phyloP scores from a whole-genome alignment of 2,888 invertebrate genomes.

The Laothoe populi region DNA sequence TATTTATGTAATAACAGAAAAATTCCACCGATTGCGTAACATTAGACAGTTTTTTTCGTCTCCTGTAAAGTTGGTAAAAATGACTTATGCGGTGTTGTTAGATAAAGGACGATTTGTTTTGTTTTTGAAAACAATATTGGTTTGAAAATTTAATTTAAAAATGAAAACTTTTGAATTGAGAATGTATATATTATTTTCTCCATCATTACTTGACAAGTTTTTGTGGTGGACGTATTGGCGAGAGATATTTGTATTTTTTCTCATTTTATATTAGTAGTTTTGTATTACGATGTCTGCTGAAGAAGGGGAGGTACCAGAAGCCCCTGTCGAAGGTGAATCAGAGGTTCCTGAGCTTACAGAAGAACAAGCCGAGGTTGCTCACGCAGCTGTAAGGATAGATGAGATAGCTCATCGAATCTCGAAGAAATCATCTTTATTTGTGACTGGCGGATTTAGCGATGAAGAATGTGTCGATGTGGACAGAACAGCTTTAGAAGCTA shows the following conservation, averaged over 20 bases:
- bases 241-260: not conserved
- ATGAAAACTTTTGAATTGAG: constrained; percentile 9
- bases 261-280: constrained; percentile 1
- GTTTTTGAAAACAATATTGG: too few relatives aligned
- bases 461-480: constrained; percentile 62
- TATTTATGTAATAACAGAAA: too few relatives aligned
- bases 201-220: not conserved
- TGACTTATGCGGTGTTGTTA: not conserved
- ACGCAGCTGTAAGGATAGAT: constrained; percentile 51
- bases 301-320: constrained; percentile 45
- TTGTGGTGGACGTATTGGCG: constrained; percentile 4
- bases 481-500: constrained; percentile 70
- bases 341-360: constrained; percentile 36
- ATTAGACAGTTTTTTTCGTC: too few relatives aligned
- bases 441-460: constrained; percentile 34
- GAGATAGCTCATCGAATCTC: constrained; percentile 46
- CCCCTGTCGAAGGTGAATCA: constrained; percentile 35
- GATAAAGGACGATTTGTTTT: not conserved
- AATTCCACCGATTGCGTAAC: too few relatives aligned
- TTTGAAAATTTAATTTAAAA: constrained; percentile 6
- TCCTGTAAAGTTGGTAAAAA: too few relatives aligned
- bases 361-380: constrained; percentile 46
- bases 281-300: constrained; percentile 50
- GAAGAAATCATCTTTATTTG: constrained; percentile 46
- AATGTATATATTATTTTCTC: constrained; percentile 2